These are phyloP conservation scores for Phalacrocorax pelagicus DNA, from an alignment of 2,113 vertebrate species.

Conservation along the genomic window DNA sequence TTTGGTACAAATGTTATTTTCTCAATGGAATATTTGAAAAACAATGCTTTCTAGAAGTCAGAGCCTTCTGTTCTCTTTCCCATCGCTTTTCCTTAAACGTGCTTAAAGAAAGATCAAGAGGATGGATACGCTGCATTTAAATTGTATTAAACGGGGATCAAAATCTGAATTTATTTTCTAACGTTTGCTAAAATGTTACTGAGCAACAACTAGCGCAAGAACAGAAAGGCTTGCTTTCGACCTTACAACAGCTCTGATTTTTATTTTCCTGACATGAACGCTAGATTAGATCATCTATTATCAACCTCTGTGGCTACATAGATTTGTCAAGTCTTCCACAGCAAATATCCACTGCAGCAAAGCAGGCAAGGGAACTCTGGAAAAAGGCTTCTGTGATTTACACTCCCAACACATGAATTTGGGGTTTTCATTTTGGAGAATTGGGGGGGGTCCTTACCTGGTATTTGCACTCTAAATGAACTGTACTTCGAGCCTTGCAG, in stretches of 20 bases:
- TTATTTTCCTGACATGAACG: background rate
- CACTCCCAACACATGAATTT: background rate
- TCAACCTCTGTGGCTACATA: background rate
- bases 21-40: background rate
- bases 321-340: background rate
- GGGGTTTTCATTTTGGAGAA: background rate
- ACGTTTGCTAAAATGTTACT: background rate
- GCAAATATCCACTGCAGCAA: background rate
- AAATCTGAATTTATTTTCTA: background rate
- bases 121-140: background rate
- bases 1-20: background rate
- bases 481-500: background rate
- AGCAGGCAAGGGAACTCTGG: background rate
- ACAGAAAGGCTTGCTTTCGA: background rate
- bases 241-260: background rate
- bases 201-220: background rate
- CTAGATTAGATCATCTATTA: background rate
- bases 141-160: background rate
- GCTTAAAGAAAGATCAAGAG: background rate
- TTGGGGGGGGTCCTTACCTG: background rate
- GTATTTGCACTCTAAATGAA: background rate
- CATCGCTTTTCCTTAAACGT: background rate
- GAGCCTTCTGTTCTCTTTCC: background rate
- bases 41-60: background rate
- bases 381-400: background rate